A percentile compares a stretch with the other conserved stretches of the same genome.
phyloP scores from a whole-genome alignment of 2,888 invertebrate species.

The Chironomus riparius region DNA sequence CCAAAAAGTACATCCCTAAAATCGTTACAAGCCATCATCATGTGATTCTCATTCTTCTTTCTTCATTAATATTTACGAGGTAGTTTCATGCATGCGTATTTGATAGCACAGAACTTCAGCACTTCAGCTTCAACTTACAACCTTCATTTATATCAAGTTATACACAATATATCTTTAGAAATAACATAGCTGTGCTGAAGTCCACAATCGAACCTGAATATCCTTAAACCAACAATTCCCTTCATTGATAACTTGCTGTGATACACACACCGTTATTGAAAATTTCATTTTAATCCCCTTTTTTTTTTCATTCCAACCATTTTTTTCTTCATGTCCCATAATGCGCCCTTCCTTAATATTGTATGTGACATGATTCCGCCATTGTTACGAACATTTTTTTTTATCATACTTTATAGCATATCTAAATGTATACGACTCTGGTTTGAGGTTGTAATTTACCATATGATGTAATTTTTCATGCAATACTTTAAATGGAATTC shows the following conservation, averaged over 20 bases:
- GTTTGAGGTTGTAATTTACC: conserved; percentile 11
- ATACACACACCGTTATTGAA: neutral
- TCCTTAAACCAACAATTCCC: neutral
- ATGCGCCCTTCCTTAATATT: neutral
- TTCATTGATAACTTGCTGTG: neutral
- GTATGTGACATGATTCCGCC: conserved; percentile 3
- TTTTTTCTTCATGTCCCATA: neutral
- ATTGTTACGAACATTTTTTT: neutral
- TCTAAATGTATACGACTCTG: neutral
- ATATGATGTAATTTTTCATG: conserved; percentile 13
- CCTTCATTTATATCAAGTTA: no score
- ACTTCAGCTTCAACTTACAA: no score
- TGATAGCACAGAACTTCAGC: no score
- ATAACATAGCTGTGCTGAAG: neutral
- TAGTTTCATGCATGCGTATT: neutral
- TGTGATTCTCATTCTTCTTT: neutral
- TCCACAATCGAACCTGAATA: neutral
- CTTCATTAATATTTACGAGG: neutral
- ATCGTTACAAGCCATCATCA: neutral
- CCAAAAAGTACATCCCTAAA: neutral
- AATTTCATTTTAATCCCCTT: neutral
- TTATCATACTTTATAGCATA: neutral
- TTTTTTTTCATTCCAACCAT: neutral
- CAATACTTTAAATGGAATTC: neutral
- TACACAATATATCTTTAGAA: no score